Percentiles rank a stretch among this genome's conserved stretches.
These are phyloP conservation scores for Ecliptopera silaceata DNA, from an alignment of 2,888 invertebrate species.

Conservation along the genomic window DNA sequence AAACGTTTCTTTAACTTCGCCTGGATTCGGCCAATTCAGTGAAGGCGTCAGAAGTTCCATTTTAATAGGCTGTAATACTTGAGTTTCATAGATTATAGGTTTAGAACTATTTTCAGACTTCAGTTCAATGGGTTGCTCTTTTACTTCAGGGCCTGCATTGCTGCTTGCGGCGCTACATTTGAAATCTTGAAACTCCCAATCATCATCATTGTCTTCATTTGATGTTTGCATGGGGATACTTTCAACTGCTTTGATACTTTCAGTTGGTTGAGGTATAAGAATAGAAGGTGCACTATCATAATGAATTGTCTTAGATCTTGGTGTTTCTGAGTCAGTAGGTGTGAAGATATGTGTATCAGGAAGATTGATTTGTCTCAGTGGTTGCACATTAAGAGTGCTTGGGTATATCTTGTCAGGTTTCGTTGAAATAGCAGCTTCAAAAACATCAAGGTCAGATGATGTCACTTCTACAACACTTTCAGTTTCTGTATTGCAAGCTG, in stretches of 20 bases:
- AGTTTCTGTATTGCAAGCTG: conserved; percentile 70
- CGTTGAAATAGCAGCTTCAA: conserved; percentile 56
- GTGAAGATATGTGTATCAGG: conserved; percentile 81
- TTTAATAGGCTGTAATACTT: conserved; percentile 73
- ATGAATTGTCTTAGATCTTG: conserved; percentile 78
- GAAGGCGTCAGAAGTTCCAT: conserved; percentile 68
- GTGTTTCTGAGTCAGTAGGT: conserved; percentile 78
- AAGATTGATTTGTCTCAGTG: conserved; percentile 72
- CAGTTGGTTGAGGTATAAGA: conserved; percentile 54
- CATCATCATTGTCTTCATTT: conserved; percentile 57
- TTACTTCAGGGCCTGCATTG: conserved; percentile 30
- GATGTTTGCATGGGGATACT: conserved; percentile 29
- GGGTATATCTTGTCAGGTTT: conserved; percentile 69
- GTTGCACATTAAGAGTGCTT: conserved; percentile 67
- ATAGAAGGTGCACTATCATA: conserved; percentile 61
- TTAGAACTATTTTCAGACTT: conserved; percentile 36
- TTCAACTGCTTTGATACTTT: conserved; percentile 39
- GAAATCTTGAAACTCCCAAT: conserved; percentile 77
- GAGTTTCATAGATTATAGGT: conserved; percentile 52
- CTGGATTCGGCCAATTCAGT: conserved; percentile 80
- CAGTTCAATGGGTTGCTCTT: conserved; percentile 31
- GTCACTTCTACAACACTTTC: conserved; percentile 51
- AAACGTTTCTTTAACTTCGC: conserved; percentile 73
- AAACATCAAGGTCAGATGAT: conserved; percentile 62
- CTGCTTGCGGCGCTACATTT: conserved; percentile 47